phyloP scores from a whole-genome alignment of 2,888 invertebrate species.

The Hemistola chrysoprasaria region DNA sequence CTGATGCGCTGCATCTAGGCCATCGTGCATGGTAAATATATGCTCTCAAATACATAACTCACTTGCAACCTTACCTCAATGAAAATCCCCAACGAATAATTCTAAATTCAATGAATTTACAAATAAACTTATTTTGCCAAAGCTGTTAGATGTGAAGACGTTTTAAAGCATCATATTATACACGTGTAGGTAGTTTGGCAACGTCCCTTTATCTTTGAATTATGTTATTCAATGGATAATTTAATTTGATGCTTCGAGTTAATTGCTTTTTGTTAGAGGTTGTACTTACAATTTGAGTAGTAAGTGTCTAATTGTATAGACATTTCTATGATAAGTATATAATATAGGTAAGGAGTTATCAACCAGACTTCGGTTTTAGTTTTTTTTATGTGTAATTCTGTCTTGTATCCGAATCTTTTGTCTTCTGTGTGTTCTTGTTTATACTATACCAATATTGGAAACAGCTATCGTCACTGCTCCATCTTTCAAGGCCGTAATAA shows the following conservation, averaged over 20 bases:
- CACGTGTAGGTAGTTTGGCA: constrained; percentile 29
- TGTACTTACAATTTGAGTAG: constrained; percentile 1
- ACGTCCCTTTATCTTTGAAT: constrained; percentile 32
- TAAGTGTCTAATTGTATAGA: no score
- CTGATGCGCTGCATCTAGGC: constrained; percentile 47
- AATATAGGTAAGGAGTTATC: no score
- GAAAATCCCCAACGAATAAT: background rate
- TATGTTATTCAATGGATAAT: constrained; percentile 24
- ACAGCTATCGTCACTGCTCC: no score
- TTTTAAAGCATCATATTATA: background rate
- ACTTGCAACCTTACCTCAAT: constrained; percentile 1
- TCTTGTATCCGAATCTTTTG: no score
- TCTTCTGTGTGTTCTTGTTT: no score
- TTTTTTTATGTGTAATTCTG: no score
- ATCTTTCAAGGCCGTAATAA: no score
- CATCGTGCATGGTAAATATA: constrained; percentile 21
- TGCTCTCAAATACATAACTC: constrained; percentile 1
- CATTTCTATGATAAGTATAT: no score
- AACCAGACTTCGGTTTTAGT: no score
- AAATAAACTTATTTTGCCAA: background rate
- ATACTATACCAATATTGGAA: no score
- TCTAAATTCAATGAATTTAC: background rate
- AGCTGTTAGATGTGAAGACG: background rate
- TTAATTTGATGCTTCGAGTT: constrained; percentile 18
- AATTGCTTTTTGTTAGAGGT: constrained; percentile 13